Conservation (phyloP, 2,888 invertebrate genomes). For the Griposia aprilina region DNA sequence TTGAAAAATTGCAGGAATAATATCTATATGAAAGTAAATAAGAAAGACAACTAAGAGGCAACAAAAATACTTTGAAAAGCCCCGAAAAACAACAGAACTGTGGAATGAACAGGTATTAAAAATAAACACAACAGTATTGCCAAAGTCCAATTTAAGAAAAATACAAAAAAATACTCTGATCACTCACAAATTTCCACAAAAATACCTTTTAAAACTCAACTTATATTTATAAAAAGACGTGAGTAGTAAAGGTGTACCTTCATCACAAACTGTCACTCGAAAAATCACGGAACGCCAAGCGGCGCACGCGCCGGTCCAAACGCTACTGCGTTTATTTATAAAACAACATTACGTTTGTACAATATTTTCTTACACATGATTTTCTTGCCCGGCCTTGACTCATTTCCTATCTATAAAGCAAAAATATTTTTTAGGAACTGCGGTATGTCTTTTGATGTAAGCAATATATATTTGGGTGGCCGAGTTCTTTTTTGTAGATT, state of each 20-base stretch:
- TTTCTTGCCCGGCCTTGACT: slow-evolving; percentile 86
- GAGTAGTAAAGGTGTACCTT: slow-evolving; percentile 53
- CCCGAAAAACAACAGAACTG: slow-evolving; percentile 28
- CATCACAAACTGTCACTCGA: slow-evolving; percentile 66
- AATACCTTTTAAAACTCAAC: not conserved
- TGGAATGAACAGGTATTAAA: slow-evolving; percentile 47
- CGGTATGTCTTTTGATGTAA: slow-evolving; percentile 9
- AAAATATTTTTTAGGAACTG: slow-evolving; percentile 63
- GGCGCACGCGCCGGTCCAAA: slow-evolving; percentile 73
- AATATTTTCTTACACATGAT: slow-evolving; percentile 83
- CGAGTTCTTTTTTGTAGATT: not conserved
- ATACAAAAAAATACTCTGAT: not conserved
- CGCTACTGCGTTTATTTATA: slow-evolving; percentile 88
- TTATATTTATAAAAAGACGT: slow-evolving; percentile 7
- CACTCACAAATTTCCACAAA: not conserved
- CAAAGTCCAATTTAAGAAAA: slow-evolving; percentile 10
- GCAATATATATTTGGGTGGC: not conserved
- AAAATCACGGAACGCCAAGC: slow-evolving; percentile 59
- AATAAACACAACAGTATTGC: slow-evolving; percentile 52
- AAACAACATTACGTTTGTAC: slow-evolving; percentile 82
- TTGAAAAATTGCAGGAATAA: not conserved
- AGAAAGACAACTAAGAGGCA: not conserved
- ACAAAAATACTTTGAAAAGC: not conserved
- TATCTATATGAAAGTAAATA: not conserved
- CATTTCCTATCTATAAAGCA: slow-evolving; percentile 73